These are phyloP conservation scores for Malurus alboscapulatus DNA, from an alignment of 2,113 vertebrate species.

Conservation along the genomic window DNA sequence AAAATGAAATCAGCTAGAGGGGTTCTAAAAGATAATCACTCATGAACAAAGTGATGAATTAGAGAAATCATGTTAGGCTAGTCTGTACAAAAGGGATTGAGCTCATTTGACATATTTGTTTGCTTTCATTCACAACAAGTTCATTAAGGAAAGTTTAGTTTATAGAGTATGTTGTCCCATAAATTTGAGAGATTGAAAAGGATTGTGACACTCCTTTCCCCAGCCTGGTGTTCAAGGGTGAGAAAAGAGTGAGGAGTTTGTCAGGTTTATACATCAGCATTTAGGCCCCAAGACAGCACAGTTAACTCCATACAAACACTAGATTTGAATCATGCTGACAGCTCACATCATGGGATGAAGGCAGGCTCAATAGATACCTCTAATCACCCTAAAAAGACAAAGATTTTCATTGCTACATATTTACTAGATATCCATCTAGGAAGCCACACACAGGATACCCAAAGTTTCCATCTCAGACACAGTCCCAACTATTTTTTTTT, in stretches of 20 bases:
- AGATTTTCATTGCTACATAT: background rate
- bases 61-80: background rate
- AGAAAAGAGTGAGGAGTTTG: background rate
- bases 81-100: background rate
- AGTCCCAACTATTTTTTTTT: background rate
- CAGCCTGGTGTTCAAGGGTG: background rate
- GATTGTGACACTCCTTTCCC: background rate
- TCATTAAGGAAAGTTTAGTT: background rate
- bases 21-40: background rate
- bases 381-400: background rate
- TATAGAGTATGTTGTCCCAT: background rate
- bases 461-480: background rate
- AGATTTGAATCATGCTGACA: background rate
- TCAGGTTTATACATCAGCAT: background rate
- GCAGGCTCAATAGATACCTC: background rate
- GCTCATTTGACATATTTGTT: background rate
- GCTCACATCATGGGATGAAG: background rate
- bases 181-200: background rate
- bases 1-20: background rate
- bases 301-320: background rate
- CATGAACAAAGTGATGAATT: background rate
- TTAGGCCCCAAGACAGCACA: background rate
- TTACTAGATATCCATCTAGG: background rate
- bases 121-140: background rate
- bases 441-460: rapidly evolving